Conservation (phyloP, 1,140 invertebrate genomes). For the Drosophila serrata region DNA sequence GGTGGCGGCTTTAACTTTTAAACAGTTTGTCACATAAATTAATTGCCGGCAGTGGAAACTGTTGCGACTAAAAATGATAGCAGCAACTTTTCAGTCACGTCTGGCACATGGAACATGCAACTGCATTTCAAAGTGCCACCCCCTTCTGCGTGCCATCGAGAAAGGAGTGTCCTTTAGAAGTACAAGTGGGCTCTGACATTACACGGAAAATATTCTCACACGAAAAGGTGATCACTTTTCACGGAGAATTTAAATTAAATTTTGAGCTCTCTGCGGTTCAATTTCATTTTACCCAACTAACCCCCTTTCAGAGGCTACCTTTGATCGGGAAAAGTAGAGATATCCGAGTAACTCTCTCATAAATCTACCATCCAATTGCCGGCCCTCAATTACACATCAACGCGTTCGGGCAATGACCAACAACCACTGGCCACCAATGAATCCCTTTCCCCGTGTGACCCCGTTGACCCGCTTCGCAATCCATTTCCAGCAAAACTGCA, state of each 20-base stretch:
- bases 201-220: neutral
- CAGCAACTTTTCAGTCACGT: slow-evolving; percentile 68
- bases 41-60: slow-evolving; percentile 52
- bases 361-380: slow-evolving; percentile 24
- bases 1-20: slow-evolving; percentile 53
- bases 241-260: neutral
- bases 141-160: neutral
- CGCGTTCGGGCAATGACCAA: slow-evolving; percentile 49
- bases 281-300: neutral
- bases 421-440: slow-evolving; percentile 15
- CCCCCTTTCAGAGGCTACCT: neutral
- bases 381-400: slow-evolving; percentile 60
- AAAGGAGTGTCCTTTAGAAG: neutral
- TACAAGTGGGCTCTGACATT: neutral
- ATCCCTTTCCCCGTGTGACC: slow-evolving; percentile 3
- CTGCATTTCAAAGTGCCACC: slow-evolving; percentile 2
- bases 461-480: slow-evolving; percentile 29
- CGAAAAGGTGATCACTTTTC: neutral
- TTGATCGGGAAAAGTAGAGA: neutral
- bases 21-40: slow-evolving; percentile 64
- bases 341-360: slow-evolving; percentile 8
- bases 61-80: slow-evolving; percentile 54
- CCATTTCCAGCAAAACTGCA: slow-evolving; percentile 44
- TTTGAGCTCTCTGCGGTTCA: neutral
- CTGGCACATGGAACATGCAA: slow-evolving; percentile 51